These are phyloP conservation scores for Sebastes taczanowskii DNA, from an alignment of 2,797 vertebrate species.

Conservation along the genomic window DNA sequence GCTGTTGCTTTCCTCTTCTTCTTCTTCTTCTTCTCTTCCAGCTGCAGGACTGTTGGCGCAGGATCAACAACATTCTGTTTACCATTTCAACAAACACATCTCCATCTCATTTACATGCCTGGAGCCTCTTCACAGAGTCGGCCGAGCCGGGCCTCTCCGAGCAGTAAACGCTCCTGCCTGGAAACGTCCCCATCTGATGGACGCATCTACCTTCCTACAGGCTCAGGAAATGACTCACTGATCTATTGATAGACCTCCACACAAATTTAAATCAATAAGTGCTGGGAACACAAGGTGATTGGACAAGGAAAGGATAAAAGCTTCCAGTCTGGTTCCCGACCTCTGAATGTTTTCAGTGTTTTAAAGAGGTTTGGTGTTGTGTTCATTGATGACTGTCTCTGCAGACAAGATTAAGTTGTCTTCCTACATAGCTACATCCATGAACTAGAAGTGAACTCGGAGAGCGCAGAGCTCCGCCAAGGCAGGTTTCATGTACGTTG, in stretches of 20 bases:
- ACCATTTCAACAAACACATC: conserved; percentile 29
- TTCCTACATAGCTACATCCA: not conserved
- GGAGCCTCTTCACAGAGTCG: not conserved
- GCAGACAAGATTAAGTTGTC: not conserved
- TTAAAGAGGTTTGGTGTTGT: not conserved
- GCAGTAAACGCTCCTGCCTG: not conserved
- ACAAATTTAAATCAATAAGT: conserved; percentile 28
- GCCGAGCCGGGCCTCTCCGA: not conserved
- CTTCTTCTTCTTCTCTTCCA: conserved; percentile 26
- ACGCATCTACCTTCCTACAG: not conserved
- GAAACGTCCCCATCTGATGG: conserved; percentile 5
- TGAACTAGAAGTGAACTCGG: no score
- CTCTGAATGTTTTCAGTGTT: not conserved
- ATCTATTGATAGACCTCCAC: conserved; percentile 9
- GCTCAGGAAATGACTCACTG: conserved; percentile 17
- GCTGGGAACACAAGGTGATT: conserved; percentile 12
- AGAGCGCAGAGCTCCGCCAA: no score
- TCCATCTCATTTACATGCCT: conserved; percentile 41
- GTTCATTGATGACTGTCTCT: not conserved
- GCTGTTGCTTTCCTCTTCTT: not conserved
- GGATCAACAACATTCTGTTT: conserved; percentile 23
- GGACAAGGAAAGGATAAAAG: not conserved
- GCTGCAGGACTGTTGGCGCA: conserved; percentile 34
- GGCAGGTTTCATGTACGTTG: no score
- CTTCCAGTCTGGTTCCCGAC: not conserved